Evolutionary conservation across 2,113 vertebrate species (phyloP), one percentile per base, ranked within the genome.

Genomic region (Lynx canadensis): DNA sequence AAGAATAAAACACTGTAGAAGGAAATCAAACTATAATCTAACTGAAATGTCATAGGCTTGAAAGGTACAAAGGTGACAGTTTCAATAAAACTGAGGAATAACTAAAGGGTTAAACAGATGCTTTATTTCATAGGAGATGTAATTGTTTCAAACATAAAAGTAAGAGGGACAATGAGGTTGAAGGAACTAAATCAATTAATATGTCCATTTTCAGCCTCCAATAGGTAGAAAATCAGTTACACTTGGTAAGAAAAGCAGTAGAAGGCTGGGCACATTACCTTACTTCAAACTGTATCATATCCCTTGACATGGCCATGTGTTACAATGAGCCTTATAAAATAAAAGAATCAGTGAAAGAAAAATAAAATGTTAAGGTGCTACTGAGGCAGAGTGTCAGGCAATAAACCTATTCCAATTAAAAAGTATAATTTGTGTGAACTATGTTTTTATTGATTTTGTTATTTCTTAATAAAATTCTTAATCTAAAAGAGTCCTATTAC

Each of bases 381-480:
- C 5, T 89, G 38, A 93, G n/a, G 50, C 25, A 55, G 50, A 84
- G 19, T 73, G 6, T 10, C 29, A 48, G n/a, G 52, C 18, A 52
- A 95, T 63, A 94, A 69, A 63, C 4, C 1, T 63, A 80, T 76
- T 55, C n/a, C 5, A 89, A 63, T 86, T 63, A 94, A 91, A 96
- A 66, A 41, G 27, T 50, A 57, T 14, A 91, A 69, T 71, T 95
- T 36, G 38, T 84, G 9, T 68, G 38, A 90, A 91, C 15, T 91
- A 6, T 94, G 10, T 95, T 69, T 73, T 95, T 78, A 79, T 31
- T 97, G 19, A 92, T n/a, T 89, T 86, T 76, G 9, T 60, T 81
- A 88, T 82, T 96, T 97, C 52, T 93, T 27, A 78, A 73, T 83
- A 94, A 83, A 83, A 19, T 27, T 33, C 92, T 97, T 82, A 55